Conservation (phyloP, 2,113 vertebrate species). For the Rhizomys pruinosus region DNA sequence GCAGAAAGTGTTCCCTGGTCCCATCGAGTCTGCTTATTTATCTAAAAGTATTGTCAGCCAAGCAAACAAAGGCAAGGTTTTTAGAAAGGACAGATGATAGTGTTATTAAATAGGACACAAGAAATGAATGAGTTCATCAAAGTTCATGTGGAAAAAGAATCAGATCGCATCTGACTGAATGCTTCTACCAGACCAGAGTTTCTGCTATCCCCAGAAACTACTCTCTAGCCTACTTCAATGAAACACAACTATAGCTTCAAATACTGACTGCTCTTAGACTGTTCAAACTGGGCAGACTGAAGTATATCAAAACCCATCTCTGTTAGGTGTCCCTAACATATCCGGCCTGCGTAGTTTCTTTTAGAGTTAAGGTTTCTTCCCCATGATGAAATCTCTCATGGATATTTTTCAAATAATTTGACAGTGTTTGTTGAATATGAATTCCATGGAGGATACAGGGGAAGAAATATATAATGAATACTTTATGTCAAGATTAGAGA, state of each 20-base stretch:
- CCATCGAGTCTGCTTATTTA: conserved; percentile 14
- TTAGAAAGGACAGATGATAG: background rate
- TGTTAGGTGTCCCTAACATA: background rate
- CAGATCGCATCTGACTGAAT: background rate
- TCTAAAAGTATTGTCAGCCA: background rate
- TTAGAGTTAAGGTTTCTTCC: conserved; percentile 12
- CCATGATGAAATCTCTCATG: background rate
- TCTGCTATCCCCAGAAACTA: background rate
- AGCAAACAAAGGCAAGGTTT: conserved; percentile 43
- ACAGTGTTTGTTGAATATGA: conserved; percentile 16
- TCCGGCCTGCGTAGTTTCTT: background rate
- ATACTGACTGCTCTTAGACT: background rate
- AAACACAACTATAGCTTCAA: background rate
- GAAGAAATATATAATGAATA: background rate
- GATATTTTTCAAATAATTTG: background rate
- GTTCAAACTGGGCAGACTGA: background rate
- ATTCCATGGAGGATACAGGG: background rate
- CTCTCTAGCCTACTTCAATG: background rate
- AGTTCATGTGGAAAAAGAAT: background rate
- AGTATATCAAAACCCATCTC: background rate
- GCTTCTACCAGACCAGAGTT: background rate
- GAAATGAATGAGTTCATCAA: background rate
- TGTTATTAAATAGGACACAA: conserved; percentile 10
- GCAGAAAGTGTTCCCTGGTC: background rate
- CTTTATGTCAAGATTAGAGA: conserved; percentile 7